These are phyloP conservation scores for Etheostoma perlongum DNA, from an alignment of 2,797 vertebrate genomes.

Conservation along the genomic window DNA sequence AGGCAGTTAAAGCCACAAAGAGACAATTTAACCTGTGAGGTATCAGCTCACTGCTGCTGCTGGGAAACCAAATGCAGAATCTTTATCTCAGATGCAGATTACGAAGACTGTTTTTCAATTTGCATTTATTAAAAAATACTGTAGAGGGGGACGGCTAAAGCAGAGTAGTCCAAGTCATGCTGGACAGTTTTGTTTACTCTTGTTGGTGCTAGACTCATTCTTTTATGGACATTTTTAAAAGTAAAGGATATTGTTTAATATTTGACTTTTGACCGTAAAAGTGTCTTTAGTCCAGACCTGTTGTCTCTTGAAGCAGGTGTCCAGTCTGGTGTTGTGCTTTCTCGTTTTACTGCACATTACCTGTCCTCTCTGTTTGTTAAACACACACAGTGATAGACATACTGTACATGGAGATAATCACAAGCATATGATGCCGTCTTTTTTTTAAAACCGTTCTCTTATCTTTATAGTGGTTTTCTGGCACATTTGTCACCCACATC, in stretches of 20 bases:
- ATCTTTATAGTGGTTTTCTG: constrained; percentile 76
- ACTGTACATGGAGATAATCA: constrained; percentile 3
- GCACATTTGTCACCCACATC: constrained; percentile 75
- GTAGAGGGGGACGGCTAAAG: neutral
- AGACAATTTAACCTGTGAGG: constrained; percentile 17
- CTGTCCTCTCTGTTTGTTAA: constrained; percentile 8
- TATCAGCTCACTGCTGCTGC: neutral
- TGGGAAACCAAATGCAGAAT: constrained; percentile 17
- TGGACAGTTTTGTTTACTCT: neutral
- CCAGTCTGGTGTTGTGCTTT: neutral
- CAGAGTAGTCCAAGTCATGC: neutral
- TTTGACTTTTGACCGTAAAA: neutral
- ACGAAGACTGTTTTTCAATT: neutral
- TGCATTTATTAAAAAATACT: constrained; percentile 13
- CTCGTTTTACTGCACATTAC: neutral
- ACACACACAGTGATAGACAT: neutral
- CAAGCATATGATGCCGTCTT: neutral
- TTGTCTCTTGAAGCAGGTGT: constrained; percentile 8
- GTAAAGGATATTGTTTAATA: neutral
- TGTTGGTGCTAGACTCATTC: neutral
- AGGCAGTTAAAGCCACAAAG: constrained; percentile 19
- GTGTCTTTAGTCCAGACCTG: constrained; percentile 3
- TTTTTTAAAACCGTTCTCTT: constrained; percentile 30
- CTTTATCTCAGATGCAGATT: constrained; percentile 23
- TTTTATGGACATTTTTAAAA: neutral